phyloP scores from a whole-genome alignment of 2,888 invertebrate genomes.

The Synanthedon andrenaeformis region DNA sequence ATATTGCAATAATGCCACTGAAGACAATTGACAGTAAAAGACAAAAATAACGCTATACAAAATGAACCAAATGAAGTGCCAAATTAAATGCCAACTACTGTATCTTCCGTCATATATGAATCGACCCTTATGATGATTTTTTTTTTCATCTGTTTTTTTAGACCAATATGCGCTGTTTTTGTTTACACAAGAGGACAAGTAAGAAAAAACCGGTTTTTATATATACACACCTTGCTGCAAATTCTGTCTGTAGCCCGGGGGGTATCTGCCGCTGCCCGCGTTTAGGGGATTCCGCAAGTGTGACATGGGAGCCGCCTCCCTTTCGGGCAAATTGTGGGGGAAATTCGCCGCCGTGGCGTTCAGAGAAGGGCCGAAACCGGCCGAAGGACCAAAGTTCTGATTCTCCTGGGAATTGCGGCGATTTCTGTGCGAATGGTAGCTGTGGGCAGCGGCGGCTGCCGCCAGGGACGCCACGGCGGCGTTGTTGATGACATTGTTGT shows the following conservation, averaged over 20 bases:
- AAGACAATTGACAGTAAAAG: too few species aligned
- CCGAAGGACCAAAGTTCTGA: slow-evolving; percentile 43
- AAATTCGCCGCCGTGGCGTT: slow-evolving; percentile 57
- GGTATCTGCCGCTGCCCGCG: slow-evolving; percentile 57
- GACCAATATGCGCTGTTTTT: neutral
- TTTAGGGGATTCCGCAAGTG: slow-evolving; percentile 57
- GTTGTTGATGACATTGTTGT: slow-evolving; percentile 66
- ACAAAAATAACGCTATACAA: too few species aligned
- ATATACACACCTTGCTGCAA: slow-evolving; percentile 66
- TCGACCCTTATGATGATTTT: too few species aligned
- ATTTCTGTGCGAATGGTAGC: slow-evolving; percentile 60
- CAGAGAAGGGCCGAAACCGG: slow-evolving; percentile 58
- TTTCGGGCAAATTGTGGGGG: slow-evolving; percentile 48
- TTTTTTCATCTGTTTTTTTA: too few species aligned
- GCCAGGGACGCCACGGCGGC: slow-evolving; percentile 63
- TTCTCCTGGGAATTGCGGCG: slow-evolving; percentile 61
- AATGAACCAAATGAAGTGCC: too few species aligned
- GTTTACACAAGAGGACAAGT: neutral
- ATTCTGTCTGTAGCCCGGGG: slow-evolving; percentile 58
- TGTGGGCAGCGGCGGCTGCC: slow-evolving; percentile 62
- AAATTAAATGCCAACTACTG: too few species aligned
- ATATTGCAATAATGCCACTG: too few species aligned
- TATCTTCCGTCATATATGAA: too few species aligned
- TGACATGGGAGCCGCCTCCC: slow-evolving; percentile 61
- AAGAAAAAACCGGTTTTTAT: slow-evolving; percentile 8